Conservation (phyloP, 2,888 invertebrate species). For the Cordilura impudica region DNA sequence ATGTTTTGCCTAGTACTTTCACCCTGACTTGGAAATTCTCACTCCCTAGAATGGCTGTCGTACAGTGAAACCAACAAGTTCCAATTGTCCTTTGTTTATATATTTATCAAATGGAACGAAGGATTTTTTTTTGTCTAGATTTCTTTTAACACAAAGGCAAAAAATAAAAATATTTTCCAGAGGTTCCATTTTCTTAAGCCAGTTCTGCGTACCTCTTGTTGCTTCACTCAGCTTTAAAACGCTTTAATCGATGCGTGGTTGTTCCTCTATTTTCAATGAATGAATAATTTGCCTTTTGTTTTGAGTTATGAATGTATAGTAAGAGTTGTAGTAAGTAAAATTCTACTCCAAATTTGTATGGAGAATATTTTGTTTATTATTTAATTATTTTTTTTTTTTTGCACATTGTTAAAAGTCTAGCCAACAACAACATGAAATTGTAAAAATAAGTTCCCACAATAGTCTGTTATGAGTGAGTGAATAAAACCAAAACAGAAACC, state of each 20-base stretch:
- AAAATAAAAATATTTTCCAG: too few species aligned
- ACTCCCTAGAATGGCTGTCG: too few species aligned
- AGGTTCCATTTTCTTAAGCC: too few species aligned
- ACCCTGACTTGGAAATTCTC: too few species aligned
- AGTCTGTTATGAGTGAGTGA: conserved; percentile 26
- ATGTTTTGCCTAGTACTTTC: too few species aligned
- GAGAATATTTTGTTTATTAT: neutral
- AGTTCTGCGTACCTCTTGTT: neutral
- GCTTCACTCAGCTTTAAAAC: neutral
- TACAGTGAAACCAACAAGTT: too few species aligned
- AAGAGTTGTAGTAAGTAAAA: neutral
- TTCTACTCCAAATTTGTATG: neutral
- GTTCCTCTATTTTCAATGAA: conserved; percentile 35
- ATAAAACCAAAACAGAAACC: conserved; percentile 54
- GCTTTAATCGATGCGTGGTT: conserved; percentile 27
- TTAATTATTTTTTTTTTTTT: conserved; percentile 12
- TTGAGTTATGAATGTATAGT: neutral
- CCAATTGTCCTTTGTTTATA: too few species aligned
- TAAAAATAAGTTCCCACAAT: conserved; percentile 47
- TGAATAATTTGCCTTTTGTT: neutral
- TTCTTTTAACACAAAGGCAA: too few species aligned
- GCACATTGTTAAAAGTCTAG: conserved; percentile 28
- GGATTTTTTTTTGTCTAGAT: too few species aligned
- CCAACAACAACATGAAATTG: conserved; percentile 16
- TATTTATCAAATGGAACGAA: too few species aligned